phyloP scores from a whole-genome alignment of 1,140 invertebrate species.

The Drosophila bocki region DNA sequence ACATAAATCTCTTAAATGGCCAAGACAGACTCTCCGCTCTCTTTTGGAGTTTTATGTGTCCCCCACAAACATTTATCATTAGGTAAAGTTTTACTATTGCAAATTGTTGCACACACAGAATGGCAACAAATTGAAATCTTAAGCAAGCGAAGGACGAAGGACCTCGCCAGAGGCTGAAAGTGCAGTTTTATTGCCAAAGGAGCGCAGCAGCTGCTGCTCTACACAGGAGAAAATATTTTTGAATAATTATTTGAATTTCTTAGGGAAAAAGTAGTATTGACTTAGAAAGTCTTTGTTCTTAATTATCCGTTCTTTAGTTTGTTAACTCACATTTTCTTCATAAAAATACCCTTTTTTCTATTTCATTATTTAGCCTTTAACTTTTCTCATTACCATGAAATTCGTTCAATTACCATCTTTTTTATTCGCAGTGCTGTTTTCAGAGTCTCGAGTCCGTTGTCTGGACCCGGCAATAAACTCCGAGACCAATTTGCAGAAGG shows the following conservation, averaged over 20 bases:
- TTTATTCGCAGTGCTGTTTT: background rate
- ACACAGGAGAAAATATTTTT: background rate
- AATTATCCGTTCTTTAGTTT: background rate
- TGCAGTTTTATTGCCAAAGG: conserved; percentile 76
- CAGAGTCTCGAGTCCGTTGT: conserved; percentile 28
- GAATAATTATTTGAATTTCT: background rate
- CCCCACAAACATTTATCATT: conserved; percentile 76
- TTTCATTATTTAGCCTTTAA: background rate
- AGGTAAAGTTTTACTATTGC: conserved; percentile 71
- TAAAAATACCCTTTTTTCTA: background rate
- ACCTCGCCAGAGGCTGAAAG: conserved; percentile 63
- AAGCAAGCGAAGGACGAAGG: conserved; percentile 66
- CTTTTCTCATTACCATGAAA: background rate
- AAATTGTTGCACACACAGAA: conserved; percentile 72
- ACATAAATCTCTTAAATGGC: conserved; percentile 66
- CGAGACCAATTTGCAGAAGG: conserved; percentile 81
- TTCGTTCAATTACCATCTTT: background rate
- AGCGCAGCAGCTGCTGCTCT: conserved; percentile 54
- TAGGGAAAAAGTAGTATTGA: background rate
- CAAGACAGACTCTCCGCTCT: conserved; percentile 50
- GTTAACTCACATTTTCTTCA: background rate
- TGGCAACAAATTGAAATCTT: conserved; percentile 80
- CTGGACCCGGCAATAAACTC: conserved; percentile 65
- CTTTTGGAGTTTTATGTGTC: conserved; percentile 54
- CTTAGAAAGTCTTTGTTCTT: background rate